A percentile compares a stretch with the other conserved stretches of the same genome.
phyloP scores from a whole-genome alignment of 2,113 vertebrate species.

The Haemorhous mexicanus region DNA sequence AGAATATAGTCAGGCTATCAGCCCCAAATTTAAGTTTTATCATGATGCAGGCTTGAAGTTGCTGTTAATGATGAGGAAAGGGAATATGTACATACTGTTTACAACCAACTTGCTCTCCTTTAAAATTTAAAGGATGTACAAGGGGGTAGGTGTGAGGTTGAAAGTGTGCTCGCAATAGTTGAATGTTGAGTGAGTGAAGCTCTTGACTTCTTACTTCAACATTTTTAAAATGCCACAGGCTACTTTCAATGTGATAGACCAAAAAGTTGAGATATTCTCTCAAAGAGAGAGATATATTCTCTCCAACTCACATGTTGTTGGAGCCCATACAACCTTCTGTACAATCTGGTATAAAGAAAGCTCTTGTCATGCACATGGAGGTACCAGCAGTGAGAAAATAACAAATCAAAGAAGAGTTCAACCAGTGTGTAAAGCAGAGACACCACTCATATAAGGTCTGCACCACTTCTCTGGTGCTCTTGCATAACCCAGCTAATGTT shows the following conservation, averaged over 20 bases:
- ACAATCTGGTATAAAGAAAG: neutral
- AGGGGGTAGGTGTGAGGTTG: neutral
- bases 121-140: neutral
- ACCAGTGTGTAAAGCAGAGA: neutral
- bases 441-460: fast-evolving
- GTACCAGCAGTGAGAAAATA: neutral
- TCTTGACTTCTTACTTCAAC: neutral
- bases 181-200: neutral
- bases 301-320: neutral
- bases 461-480: neutral
- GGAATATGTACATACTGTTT: neutral
- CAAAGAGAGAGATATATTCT: neutral
- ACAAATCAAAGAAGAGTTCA: neutral
- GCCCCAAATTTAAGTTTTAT: neutral
- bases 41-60: neutral
- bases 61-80: neutral
- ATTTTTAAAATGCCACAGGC: neutral
- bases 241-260: neutral
- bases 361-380: fast-evolving
- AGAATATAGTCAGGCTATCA: neutral
- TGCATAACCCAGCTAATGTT: neutral
- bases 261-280: too few species aligned
- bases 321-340: neutral
- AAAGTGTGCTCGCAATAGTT: neutral
- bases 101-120: neutral